Evolutionary conservation across 2,888 invertebrate species (phyloP), one percentile per base, ranked within the genome.

Genomic region (Eupithecia inturbata): DNA sequence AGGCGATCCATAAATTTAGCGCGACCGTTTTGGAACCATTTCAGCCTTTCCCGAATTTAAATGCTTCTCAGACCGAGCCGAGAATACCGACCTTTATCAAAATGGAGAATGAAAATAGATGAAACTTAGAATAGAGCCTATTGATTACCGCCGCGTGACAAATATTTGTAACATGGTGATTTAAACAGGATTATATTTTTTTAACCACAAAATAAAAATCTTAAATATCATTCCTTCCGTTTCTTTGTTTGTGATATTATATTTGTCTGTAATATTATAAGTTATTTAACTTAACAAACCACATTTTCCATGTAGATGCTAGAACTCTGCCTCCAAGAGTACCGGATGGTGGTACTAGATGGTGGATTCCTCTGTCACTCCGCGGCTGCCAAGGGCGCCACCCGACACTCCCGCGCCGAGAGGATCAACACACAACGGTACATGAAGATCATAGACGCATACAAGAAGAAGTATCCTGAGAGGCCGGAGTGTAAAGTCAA

Each of bases 311-410:
- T 36, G 6, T 66, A 97, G 97, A 97, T 97, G 96, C 91, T 96
- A 84, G 97, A 97, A 89, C 95, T 97, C 95, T 97, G 97, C 87
- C 95, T 97, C 77, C 94, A 96, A 88, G 95, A 96, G 80, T 97
- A 97, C 87, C 95, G 96, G 67, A 95, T 97, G 88, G 95, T 97
- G 75, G 95, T 97, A 6, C 89, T 97, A 68, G 97, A 97, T 81
- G 96, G 96, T 33, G 97, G 96, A 0, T 97, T 97, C 85, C 95
- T 97, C 64, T 96, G 97, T 39, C 97, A 97, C 86, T 95, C 95
- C 0, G 92, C 93, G 0, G 92, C 85, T 85, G 92, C 68, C 91
- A 94, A 75, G 75, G 86, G 92, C 68, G 73, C 78, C 57, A 75
- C 77, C 0, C 84, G 84, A 1, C 82, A 87, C 78, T 81, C 80